A percentile compares a stretch with the other conserved stretches of the same genome.
phyloP scores from a whole-genome alignment of 2,113 vertebrate species.

The Phylloscopus trochiloides region DNA sequence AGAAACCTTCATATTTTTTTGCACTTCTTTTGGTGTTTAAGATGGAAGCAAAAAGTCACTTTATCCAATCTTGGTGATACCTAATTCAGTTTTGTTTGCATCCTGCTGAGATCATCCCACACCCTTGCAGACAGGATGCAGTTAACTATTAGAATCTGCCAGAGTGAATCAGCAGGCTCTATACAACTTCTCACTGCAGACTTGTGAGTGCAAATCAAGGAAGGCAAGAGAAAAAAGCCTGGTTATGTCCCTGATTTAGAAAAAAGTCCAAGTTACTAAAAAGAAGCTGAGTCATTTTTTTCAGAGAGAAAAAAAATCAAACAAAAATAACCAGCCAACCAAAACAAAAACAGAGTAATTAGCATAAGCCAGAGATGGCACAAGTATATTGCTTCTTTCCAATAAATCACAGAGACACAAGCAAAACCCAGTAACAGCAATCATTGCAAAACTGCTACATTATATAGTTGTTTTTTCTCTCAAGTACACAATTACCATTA shows the following conservation, averaged over 20 bases:
- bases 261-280: background rate
- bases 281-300: background rate
- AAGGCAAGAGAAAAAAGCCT: background rate
- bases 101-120: background rate
- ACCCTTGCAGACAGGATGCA: constrained; percentile 2
- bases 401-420: background rate
- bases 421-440: background rate
- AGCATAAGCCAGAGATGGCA: background rate
- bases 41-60: background rate
- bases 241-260: background rate
- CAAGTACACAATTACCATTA: background rate
- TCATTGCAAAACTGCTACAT: background rate
- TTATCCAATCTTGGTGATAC: background rate
- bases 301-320: background rate
- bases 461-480: background rate
- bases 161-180: constrained; percentile 58
- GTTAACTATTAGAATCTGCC: constrained; percentile 23
- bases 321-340: background rate
- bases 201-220: background rate
- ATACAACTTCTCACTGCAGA: constrained; percentile 30
- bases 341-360: background rate
- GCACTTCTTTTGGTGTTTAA: background rate
- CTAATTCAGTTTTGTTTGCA: background rate
- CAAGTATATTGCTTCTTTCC: background rate
- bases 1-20: background rate